Evolutionary conservation across 2,113 vertebrate species (phyloP), one percentile per base, ranked within the genome.

Genomic region (Hypanus sabinus): DNA sequence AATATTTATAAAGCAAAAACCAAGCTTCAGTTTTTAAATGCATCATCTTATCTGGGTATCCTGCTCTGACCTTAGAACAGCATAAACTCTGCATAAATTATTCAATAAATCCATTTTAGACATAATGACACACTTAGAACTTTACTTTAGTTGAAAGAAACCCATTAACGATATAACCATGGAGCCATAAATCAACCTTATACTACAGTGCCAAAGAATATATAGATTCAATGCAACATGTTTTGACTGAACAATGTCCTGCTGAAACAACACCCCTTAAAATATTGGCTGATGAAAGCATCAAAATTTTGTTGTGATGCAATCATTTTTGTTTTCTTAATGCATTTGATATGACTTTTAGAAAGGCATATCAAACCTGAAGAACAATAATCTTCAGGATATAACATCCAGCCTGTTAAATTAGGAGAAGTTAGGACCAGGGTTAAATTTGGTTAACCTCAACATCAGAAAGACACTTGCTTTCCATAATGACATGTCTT

Each of bases 61-160:
- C 38, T 93, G 68, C 33, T 38, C 33, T 73, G 70, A 93, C 70
- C 91, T 93, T 73, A 93, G 70, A 93, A 73, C 71, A 38, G 24
- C 91, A 93, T 73, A 93, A 93, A 30, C 38, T 30, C 70, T 12
- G 16, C 36, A 71, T 93, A 93, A 93, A 93, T 93, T 73, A 93
- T 73, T 93, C 70, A 93, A 93, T 93, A 93, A 71, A 93, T 93
- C 91, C 73, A 93, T 71, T 55, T 27, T 70, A 46, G 91, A 27
- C 91, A 71, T 75, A 75, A 93, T 93, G 91, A 73, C 91, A 93
- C 91, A 93, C 91, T 92, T 91, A 73, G 90, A 93, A 73, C 70
- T 93, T 68, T 91, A 65, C 87, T 91, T 73, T 46, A 36, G 65
- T 71, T 46, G 70, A 93, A 93, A 73, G 68, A 93, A 93, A 93